Conservation (phyloP, 2,113 vertebrate genomes). For the Mirza zaza region DNA sequence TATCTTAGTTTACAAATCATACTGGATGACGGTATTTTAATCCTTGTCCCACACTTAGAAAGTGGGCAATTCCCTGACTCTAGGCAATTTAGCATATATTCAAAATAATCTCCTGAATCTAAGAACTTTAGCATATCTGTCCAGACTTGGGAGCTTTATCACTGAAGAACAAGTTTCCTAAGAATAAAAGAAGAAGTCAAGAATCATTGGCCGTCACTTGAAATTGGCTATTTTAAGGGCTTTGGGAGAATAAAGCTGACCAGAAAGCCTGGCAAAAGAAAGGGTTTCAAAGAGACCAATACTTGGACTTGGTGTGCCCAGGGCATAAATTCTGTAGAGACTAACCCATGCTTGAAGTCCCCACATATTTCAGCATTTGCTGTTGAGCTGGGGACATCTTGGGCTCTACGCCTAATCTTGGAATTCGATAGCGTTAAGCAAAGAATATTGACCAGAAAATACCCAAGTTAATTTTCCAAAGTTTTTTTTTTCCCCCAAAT, state of each 20-base stretch:
- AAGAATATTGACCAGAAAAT: constrained; percentile 1
- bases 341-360: background rate
- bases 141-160: background rate
- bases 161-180: background rate
- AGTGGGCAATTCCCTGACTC: background rate
- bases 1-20: background rate
- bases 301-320: background rate
- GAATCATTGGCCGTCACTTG: background rate
- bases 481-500: background rate
- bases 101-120: background rate
- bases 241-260: background rate
- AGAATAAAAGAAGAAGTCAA: background rate
- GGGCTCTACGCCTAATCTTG: background rate
- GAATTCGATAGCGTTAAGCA: background rate
- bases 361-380: background rate
- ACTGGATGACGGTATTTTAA: background rate
- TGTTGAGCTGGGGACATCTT: background rate
- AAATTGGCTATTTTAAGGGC: background rate
- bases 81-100: background rate
- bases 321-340: background rate
- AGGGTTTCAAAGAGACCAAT: background rate
- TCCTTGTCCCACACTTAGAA: background rate
- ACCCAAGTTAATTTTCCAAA: constrained; percentile 33
- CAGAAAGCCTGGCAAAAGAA: background rate
- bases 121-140: background rate